These are phyloP conservation scores for Lasioglossum lativentre DNA, from an alignment of 2,888 invertebrate genomes.

Conservation along the genomic window DNA sequence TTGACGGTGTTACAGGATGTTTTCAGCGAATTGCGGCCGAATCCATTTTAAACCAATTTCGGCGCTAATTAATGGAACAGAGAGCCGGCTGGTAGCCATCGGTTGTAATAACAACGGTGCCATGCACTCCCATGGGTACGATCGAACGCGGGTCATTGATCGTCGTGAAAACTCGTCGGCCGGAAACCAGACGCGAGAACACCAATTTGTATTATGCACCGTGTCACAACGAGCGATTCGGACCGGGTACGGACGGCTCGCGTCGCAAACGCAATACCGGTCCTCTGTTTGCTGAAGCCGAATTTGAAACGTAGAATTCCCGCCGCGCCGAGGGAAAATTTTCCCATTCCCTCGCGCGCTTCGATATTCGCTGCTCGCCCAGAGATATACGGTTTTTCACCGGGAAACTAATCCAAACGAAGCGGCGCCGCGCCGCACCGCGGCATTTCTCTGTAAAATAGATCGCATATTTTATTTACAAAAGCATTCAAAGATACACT, in stretches of 20 bases:
- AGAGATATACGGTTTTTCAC: background rate
- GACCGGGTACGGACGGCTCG: background rate
- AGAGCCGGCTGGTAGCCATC: conserved; percentile 24
- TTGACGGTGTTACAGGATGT: conserved; percentile 31
- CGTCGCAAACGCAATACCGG: conserved; percentile 30
- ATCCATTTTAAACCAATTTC: conserved; percentile 61
- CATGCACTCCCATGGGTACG: conserved; percentile 29
- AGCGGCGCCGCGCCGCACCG: too few relatives aligned
- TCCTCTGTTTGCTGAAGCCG: conserved; percentile 37
- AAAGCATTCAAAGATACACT: background rate
- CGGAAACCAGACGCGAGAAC: conserved; percentile 55
- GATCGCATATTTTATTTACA: background rate
- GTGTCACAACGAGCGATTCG: conserved; percentile 39
- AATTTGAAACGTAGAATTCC: conserved; percentile 31
- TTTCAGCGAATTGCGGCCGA: conserved; percentile 48
- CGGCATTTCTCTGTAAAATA: background rate
- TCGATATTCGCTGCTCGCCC: background rate
- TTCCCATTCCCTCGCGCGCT: background rate
- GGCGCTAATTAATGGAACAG: conserved; percentile 54
- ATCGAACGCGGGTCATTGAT: conserved; percentile 53
- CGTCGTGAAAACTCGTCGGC: conserved; percentile 44
- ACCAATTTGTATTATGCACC: conserved; percentile 57
- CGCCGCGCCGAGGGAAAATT: conserved; percentile 18
- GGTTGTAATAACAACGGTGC: conserved; percentile 57
- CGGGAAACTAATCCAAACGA: background rate